Evolutionary conservation across 2,888 invertebrate species (phyloP), one percentile per base, ranked within the genome.

Genomic region (Heliconius erato): DNA sequence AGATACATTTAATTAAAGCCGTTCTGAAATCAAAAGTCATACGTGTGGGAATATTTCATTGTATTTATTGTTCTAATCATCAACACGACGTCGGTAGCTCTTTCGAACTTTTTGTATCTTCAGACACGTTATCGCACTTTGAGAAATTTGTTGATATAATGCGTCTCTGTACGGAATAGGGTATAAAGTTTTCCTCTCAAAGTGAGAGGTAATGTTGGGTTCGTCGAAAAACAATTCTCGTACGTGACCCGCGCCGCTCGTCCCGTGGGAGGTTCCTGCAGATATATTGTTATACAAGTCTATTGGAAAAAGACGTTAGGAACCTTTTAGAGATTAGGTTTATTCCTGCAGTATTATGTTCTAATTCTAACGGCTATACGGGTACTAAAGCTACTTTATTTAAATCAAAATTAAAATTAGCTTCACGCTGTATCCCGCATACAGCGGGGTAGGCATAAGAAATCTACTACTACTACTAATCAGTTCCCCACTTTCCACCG

Each of bases 171-270:
- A 87, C 87, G 68, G 78, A 74, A 80, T 82, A 84, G 74, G 84
- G 74, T 80, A 84, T 76, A 82, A 84, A 84, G 82, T 84, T 84
- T 84, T 80, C 80, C 80, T 79, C 80, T 74, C 79, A 80, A 69
- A 74, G 82, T 82, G 88, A 87, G 87, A 88, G 91, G 91, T 92
- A 92, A 92, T 91, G 90, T 88, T 86, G 89, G 92, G 91, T 91
- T 89, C 88, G 90, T 91, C 88, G 92, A 91, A 93, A 94, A 94
- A 93, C 94, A 94, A 91, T 92, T 89, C 89, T 88, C 87, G 90
- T 91, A 94, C 94, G 94, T 94, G 94, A 94, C 91, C 32, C 3
- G 32, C 3, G 32, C 32, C 32, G 32, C 3, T 32, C 32, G 32
- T 32, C 32, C 32, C 32, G 86, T 78, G 87, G 86, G 88, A 90